Evolutionary conservation across 2,888 invertebrate species (phyloP).

Genomic region (Machimus rusticus): DNA sequence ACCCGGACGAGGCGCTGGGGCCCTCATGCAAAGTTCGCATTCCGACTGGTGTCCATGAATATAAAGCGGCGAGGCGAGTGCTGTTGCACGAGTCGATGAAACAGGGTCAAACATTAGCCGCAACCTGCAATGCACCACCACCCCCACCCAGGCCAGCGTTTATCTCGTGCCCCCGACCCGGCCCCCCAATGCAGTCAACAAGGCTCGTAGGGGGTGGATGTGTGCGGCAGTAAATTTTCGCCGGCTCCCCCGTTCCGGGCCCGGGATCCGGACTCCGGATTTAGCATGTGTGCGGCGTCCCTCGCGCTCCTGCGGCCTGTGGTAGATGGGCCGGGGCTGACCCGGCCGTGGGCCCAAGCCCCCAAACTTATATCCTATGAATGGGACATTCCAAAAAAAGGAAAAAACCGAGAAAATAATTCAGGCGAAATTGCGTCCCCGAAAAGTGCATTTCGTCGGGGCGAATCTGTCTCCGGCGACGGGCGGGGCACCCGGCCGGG

Average conservation of each 20-base stretch:
- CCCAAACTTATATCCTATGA: neutral
- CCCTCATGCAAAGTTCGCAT: conserved; percentile 17
- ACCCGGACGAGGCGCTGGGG: neutral
- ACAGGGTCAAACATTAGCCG: conserved; percentile 63
- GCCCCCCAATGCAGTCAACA: conserved; percentile 38
- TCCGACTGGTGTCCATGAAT: conserved; percentile 50
- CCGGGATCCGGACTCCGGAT: neutral
- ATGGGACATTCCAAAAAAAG: neutral
- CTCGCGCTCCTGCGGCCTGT: neutral
- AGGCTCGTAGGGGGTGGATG: conserved; percentile 36
- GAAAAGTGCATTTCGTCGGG: neutral
- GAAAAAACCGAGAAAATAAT: neutral
- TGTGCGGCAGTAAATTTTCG: conserved; percentile 23
- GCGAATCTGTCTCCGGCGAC: neutral
- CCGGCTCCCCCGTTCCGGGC: neutral
- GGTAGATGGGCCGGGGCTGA: neutral
- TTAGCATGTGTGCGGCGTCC: neutral
- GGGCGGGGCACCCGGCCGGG: neutral
- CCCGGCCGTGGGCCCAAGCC: neutral
- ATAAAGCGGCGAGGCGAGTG: conserved; percentile 50
- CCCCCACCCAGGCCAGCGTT: conserved; percentile 46
- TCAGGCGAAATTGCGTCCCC: conserved; percentile 2
- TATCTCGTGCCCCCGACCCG: neutral
- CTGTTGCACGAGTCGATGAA: conserved; percentile 50
- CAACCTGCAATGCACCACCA: conserved; percentile 63